A percentile compares a stretch with the other conserved stretches of the same genome.
Evolutionary conservation across 2,888 invertebrate species (phyloP).

Genomic region (Listrodromus nycthemerus): DNA sequence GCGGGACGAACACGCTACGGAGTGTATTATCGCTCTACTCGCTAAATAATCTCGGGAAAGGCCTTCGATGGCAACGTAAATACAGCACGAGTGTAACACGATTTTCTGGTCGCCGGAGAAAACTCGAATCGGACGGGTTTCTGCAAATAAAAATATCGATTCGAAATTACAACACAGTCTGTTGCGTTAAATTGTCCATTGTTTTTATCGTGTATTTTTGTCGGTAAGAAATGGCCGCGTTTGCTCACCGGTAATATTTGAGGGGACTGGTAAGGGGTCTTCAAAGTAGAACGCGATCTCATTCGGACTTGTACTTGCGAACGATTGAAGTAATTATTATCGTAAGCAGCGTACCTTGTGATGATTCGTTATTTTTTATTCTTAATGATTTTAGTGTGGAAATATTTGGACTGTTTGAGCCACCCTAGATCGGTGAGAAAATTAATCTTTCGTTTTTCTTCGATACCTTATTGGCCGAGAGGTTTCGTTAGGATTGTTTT

Average conservation of each 20-base stretch:
- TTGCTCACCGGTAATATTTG: background rate
- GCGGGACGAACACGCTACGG: constrained; percentile 65
- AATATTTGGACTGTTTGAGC: background rate
- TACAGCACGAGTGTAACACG: constrained; percentile 37
- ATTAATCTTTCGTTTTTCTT: too few relatives aligned
- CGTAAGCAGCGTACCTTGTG: background rate
- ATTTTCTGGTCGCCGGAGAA: constrained; percentile 31
- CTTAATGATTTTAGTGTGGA: too few relatives aligned
- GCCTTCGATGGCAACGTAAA: constrained; percentile 46
- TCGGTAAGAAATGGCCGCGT: background rate
- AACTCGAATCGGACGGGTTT: constrained; percentile 22
- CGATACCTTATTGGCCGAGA: too few relatives aligned
- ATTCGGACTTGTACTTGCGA: background rate
- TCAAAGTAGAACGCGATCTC: background rate
- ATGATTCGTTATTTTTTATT: background rate
- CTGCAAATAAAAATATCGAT: background rate
- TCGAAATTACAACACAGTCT: background rate
- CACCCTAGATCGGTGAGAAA: too few relatives aligned
- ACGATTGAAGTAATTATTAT: background rate
- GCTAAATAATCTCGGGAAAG: constrained; percentile 62
- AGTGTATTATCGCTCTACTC: constrained; percentile 66
- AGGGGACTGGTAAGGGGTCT: background rate
- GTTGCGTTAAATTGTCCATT: too few relatives aligned
- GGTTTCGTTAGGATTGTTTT: too few relatives aligned
- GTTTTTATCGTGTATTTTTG: background rate